Base-by-base conservation (phyloP, 1,140 invertebrate species). In the Neotoxoptera formosana region DNA sequence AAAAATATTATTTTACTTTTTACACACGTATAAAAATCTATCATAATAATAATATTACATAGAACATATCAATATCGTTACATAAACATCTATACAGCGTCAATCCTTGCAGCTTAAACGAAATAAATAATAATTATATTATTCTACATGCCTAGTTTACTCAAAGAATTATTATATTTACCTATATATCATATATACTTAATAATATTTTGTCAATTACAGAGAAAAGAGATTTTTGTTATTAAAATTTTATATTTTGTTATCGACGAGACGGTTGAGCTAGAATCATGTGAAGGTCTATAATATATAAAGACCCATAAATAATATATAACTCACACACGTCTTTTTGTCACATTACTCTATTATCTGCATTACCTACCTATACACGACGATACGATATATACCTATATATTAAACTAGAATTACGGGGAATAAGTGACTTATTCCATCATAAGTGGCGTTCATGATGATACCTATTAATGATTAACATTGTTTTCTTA, bases 1-100 rank as follows among this genome's bases (percentile, higher is more conserved):
- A n/a, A 76, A 76, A 76, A 76, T 76, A 76, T 67, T n/a, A n/a
- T 76, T 51, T 67, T 67, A 67, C 60, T 67, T 76, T 76, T 76
- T n/a, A n/a, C 60, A n/a, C 30, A n/a, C 14, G 0, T 76, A 76
- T n/a, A 30, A 76, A n/a, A 76, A 76, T n/a, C 14, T n/a, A 76
- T 76, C 14, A 20, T 76, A 76, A 17, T n/a, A 67, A 67, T n/a
- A 67, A 3, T 67, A 67, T 60, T 60, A 30, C 11, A 30, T 67
- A 30, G 60, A 67, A 11, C 0, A 60, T 25, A 60, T 30, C 23
- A 21, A 60, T 67, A 67, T 30, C 25, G 23, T 60, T 60, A 30
- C 11, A n/a, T 14, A 67, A n/a, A n/a, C 17, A 56, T 56, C 11
- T 60, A 60, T n/a, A 67, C 30, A 6, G 30, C 11, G 14, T 1